Base-by-base conservation (phyloP, 2,797 vertebrate genomes). In the Rhabdomys pumilio region DNA sequence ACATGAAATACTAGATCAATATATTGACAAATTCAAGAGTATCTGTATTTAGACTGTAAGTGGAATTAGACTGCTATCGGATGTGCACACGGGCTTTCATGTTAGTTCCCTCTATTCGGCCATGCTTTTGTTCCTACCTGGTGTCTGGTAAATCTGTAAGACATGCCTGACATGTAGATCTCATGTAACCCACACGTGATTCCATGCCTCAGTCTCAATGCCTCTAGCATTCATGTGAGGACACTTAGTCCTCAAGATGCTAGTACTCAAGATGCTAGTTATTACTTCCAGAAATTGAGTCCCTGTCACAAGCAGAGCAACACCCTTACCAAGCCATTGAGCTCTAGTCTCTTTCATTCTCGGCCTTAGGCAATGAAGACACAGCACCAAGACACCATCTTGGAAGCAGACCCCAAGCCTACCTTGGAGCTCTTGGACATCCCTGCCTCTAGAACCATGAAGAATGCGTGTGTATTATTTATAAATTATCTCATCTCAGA, bases 81-180 rank as follows among this genome's bases (percentile, higher is more conserved):
- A 26, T 29, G 7, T 26, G n/a, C 8, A 13, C 2, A 4, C 1
- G 7, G 19, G 50, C 72, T 13, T 13, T 59, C 50, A 24, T 26
- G 10, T 31, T 0, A 44, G 55, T 6, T 34, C 61, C 19, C 12
- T 41, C 38, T 44, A n/a, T 22, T 57, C 11, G 1, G 24, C 15
- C 17, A 76, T 2, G 11, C 26, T 34, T 61, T 7, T 3, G 7
- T 8, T 31, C 31, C 29, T 41, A 44, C 72, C 38, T n/a, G 26
- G 26, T 34, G 31, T 14, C 17, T 41, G 1, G 55, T 38, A 44
- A 2, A 34, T 44, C 38, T 2, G 1, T 41, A 31, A 26, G 72
- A 3, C 0, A 19, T 1, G 14, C 44, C 44, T 34, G 55, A 34
- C 41, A 14, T 31, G 7, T 14, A 0, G 10, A 38, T 4, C 9